Conservation (phyloP, 1,140 invertebrate species). For the Melanaphis sacchari region DNA sequence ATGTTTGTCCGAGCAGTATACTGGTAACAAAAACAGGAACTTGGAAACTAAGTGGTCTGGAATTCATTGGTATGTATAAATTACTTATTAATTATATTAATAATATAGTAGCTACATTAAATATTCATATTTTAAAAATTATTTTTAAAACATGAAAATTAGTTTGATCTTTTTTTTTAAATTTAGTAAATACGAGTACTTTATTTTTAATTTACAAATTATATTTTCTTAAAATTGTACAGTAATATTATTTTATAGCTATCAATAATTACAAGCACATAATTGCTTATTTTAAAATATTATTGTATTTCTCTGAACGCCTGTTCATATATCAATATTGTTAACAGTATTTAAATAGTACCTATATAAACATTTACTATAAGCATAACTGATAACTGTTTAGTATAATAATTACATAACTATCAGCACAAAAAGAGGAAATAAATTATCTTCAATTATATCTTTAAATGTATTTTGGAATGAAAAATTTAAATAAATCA, state of each 20-base stretch:
- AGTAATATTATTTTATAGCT: background rate
- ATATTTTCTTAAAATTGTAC: background rate
- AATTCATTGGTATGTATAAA: constrained; percentile 81
- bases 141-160: no score
- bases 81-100: background rate
- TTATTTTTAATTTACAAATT: background rate
- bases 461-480: background rate
- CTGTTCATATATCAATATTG: background rate
- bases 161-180: background rate
- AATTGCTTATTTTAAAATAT: background rate
- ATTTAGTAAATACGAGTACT: background rate
- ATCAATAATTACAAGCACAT: background rate
- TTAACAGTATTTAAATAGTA: background rate
- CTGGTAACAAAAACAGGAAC: constrained; percentile 93
- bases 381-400: background rate
- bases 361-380: background rate
- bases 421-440: background rate
- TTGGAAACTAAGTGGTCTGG: constrained; percentile 95
- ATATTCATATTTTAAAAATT: background rate
- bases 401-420: background rate
- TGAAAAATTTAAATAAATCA: background rate
- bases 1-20: constrained; percentile 91
- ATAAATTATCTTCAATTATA: background rate
- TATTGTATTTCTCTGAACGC: background rate
- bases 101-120: background rate